Evolutionary conservation across 2,113 vertebrate genomes (phyloP), one percentile per base, ranked within the genome.

Genomic region (Aleadryas rufinucha): DNA sequence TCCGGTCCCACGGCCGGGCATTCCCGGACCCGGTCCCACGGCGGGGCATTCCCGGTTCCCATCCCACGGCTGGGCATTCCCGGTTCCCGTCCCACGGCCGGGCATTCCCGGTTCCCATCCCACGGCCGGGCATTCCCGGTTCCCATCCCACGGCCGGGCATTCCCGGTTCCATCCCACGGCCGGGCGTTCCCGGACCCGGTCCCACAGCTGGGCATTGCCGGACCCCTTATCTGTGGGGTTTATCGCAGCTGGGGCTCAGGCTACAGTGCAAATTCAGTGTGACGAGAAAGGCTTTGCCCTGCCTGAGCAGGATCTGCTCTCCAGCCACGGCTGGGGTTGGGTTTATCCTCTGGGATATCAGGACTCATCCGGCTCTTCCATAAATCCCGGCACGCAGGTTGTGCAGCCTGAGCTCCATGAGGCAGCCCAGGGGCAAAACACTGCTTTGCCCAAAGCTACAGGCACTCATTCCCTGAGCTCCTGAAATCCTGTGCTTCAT

Each of bases 261-360:
- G 41, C 41, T 11, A 0, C 20, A 6, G 47, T 19, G 5, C 22
- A 8, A 7, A 13, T 10, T 1, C n/a, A 0, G 8, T 1, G 23
- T 7, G 56, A 12, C 2, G 30, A 11, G 61, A 7, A 27, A 3
- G 47, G 76, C 79, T 76, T 8, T 75, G 12, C 72, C 16, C 42
- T 63, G 21, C 27, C 69, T 4, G 17, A 4, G 65, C 64, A 7
- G 44, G 33, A 1, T 24, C 30, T 11, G 77, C 72, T 39, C 42
- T 3, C 20, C 54, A 2, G 69, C 7, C 44, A 0, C 3, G 11
- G 21, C 50, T 20, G 31, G 1, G 53, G 7, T 19, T 52, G 23
- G 26, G 1, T 27, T 30, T 37, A 7, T 61, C 59, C 82, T 1
- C 4, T 1, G 59, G 54, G 82, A 31, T 2, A 1, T 2, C 4